These are phyloP conservation scores for Austrolebias charrua DNA, from an alignment of 2,797 vertebrate species.

Conservation along the genomic window DNA sequence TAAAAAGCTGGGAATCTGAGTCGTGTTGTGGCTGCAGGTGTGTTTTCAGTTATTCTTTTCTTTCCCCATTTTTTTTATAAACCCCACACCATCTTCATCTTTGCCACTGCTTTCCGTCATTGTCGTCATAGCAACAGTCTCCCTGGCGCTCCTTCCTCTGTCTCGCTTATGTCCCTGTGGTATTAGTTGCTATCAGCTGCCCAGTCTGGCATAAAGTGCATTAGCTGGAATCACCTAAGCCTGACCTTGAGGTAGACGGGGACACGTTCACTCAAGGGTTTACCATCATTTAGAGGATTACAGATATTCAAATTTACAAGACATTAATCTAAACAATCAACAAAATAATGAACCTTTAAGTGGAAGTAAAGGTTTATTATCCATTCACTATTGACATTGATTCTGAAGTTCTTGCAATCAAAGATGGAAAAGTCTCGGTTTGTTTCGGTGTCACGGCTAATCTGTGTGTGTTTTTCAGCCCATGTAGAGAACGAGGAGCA, in stretches of 20 bases:
- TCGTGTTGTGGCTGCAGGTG: conserved; percentile 17
- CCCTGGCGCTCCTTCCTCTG: conserved; percentile 24
- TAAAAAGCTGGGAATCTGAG: conserved; percentile 41
- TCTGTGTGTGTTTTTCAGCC: conserved; percentile 74
- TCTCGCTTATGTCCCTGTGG: conserved; percentile 33
- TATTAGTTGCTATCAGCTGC: conserved; percentile 49
- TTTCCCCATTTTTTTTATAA: not conserved
- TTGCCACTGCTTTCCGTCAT: conserved; percentile 15
- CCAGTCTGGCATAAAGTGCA: conserved; percentile 35
- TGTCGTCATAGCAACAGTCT: conserved; percentile 61
- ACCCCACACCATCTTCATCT: not conserved
- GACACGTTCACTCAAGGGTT: conserved; percentile 14
- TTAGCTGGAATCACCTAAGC: conserved; percentile 40
- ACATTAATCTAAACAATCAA: not conserved
- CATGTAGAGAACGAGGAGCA: conserved; percentile 99
- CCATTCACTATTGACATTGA: conserved; percentile 54
- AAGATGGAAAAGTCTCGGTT: conserved; percentile 19
- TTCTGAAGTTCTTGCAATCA: conserved; percentile 28
- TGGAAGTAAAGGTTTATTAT: no score
- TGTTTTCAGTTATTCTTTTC: no score
- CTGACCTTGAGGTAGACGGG: conserved; percentile 24
- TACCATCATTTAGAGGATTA: not conserved
- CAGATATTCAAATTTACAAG: not conserved
- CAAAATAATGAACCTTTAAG: not conserved
- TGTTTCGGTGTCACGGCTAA: conserved; percentile 24